A percentile compares a stretch with the other conserved stretches of the same genome.
phyloP scores from a whole-genome alignment of 30 jellyfish, hydroid and myxozoan genomes.

The Calvadosia cruxmelitensis region DNA sequence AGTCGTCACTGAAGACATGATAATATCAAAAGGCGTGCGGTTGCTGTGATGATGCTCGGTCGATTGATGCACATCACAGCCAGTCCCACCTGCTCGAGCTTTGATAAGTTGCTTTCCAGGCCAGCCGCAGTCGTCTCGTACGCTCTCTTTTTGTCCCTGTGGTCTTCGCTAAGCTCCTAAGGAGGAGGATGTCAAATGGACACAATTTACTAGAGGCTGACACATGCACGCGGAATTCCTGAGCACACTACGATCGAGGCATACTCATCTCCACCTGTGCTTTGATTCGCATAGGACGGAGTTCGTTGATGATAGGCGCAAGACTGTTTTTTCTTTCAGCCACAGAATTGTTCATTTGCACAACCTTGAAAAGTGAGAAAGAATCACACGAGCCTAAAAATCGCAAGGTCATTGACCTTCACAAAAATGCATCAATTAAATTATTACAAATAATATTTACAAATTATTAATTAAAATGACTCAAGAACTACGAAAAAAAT shows the following conservation, averaged over 20 bases:
- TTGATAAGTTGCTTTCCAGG: conserved; percentile 80
- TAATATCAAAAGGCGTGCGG: neutral
- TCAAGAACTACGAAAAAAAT: no score
- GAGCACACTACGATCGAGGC: no score
- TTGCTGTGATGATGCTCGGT: neutral
- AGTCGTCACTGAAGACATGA: neutral
- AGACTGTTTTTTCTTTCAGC: conserved; percentile 85
- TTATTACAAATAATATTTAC: no score
- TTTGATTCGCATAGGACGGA: conserved; percentile 80
- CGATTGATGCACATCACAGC: neutral
- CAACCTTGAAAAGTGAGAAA: conserved; percentile 37
- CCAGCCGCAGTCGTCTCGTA: conserved; percentile 97
- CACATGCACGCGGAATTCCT: no score
- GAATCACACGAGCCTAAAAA: neutral
- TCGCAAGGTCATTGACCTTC: no score
- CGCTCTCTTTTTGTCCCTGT: conserved; percentile 68
- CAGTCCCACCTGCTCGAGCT: conserved; percentile 79
- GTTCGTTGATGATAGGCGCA: conserved; percentile 90
- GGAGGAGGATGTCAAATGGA: neutral
- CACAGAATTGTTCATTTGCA: conserved; percentile 75
- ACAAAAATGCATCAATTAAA: no score
- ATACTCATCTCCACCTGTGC: conserved; percentile 49
- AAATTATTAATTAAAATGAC: no score
- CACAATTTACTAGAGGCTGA: no score
- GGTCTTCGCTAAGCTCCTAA: conserved; percentile 60